Conservation (phyloP, 1,140 invertebrate genomes). For the Drosophila lini region DNA sequence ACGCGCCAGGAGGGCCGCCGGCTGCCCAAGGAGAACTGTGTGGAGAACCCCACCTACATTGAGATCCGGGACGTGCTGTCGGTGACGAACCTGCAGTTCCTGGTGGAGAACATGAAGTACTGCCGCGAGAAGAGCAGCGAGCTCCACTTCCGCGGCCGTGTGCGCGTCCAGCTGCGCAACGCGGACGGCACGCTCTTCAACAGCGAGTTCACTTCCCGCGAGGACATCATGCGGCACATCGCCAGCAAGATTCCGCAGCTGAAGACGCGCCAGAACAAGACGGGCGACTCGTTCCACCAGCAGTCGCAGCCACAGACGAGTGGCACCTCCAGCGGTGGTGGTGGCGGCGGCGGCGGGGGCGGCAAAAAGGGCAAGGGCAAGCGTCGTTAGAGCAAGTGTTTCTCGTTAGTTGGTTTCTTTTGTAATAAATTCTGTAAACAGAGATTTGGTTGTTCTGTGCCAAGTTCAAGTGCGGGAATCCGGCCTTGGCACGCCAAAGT, state of each 20-base stretch:
- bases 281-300: constrained; percentile 48
- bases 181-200: constrained; percentile 93
- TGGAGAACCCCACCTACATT: constrained; percentile 96
- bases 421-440: constrained; percentile 64
- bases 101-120: constrained; percentile 97
- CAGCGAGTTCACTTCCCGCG: constrained; percentile 90
- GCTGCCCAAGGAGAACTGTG: constrained; percentile 92
- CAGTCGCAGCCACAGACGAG: constrained; percentile 60
- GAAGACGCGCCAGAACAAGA: constrained; percentile 88
- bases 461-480: constrained; percentile 72
- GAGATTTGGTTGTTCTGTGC: constrained; percentile 21
- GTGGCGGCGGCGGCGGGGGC: constrained; percentile 56
- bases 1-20: constrained; percentile 94
- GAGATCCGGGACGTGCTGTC: constrained; percentile 97
- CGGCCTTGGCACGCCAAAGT: constrained; percentile 58
- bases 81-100: constrained; percentile 92
- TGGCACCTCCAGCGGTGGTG: constrained; percentile 39
- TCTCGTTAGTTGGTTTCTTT: constrained; percentile 65
- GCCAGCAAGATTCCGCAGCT: constrained; percentile 96
- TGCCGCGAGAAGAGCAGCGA: constrained; percentile 96
- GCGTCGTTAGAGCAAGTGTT: constrained; percentile 61
- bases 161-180: constrained; percentile 96
- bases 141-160: constrained; percentile 91
- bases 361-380: constrained; percentile 82
- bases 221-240: constrained; percentile 91